Evolutionary conservation across 2,113 vertebrate species (phyloP).

Genomic region (Rhombomys opimus): DNA sequence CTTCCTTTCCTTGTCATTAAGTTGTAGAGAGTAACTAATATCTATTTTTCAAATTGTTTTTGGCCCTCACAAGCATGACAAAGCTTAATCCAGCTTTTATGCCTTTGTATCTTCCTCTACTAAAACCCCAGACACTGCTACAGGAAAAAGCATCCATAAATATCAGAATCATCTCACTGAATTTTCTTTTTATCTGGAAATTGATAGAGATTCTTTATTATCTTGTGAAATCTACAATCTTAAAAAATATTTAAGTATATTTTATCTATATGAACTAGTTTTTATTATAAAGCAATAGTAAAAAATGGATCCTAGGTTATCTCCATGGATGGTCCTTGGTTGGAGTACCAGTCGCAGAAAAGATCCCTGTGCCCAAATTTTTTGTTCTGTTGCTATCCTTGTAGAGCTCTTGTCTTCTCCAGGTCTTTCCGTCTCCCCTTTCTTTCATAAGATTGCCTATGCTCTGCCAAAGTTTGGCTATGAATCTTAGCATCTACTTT

Average conservation of each 20-base stretch:
- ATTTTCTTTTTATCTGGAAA: constrained; percentile 18
- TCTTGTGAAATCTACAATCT: constrained; percentile 29
- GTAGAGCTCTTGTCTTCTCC: too few species aligned
- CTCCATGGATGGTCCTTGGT: too few species aligned
- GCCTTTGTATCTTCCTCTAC: constrained; percentile 1
- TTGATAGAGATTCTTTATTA: constrained; percentile 42
- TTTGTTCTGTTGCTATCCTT: too few species aligned
- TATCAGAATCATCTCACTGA: neutral
- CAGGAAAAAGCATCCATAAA: neutral
- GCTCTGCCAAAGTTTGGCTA: too few species aligned
- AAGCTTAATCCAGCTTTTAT: neutral
- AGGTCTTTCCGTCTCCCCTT: too few species aligned
- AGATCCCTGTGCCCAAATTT: too few species aligned
- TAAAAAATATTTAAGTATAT: constrained; percentile 15
- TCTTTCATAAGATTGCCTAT: too few species aligned
- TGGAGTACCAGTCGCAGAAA: too few species aligned
- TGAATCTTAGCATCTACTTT: too few species aligned
- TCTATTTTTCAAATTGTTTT: constrained; percentile 9
- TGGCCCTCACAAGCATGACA: neutral
- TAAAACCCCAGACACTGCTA: constrained; percentile 17
- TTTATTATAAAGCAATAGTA: neutral
- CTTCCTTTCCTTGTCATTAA: neutral
- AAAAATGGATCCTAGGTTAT: neutral
- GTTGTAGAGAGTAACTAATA: neutral
- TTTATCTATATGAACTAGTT: constrained; percentile 34